A percentile compares a stretch with the other conserved stretches of the same genome.
phyloP scores from a whole-genome alignment of 2,888 invertebrate species.

The Cryptus armator region DNA sequence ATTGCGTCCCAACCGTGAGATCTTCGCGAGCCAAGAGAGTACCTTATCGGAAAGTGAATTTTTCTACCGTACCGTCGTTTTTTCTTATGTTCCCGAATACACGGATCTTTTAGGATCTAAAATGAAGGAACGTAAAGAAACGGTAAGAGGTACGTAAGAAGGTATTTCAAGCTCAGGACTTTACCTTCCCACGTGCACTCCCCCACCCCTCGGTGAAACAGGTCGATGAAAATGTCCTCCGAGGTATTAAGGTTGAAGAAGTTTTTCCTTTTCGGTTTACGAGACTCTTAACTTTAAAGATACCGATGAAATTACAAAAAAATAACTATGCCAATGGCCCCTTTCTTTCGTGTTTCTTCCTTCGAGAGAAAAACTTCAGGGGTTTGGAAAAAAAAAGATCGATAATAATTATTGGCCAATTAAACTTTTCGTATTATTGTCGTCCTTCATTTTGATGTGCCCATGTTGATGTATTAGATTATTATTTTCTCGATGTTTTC shows the following conservation, averaged over 20 bases:
- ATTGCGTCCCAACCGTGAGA: conserved; percentile 15
- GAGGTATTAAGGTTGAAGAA: conserved; percentile 27
- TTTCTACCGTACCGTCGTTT: conserved; percentile 28
- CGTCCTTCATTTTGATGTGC: no score
- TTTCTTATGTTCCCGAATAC: neutral
- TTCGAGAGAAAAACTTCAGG: no score
- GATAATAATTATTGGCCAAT: conserved; percentile 20
- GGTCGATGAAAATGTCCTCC: conserved; percentile 55
- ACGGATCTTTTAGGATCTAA: conserved; percentile 43
- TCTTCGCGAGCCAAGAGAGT: conserved; percentile 25
- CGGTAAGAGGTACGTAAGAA: conserved; percentile 1
- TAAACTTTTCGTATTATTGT: neutral
- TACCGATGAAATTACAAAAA: neutral
- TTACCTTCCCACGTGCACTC: neutral
- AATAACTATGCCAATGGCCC: neutral
- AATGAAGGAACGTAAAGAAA: conserved; percentile 23
- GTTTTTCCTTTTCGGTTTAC: conserved; percentile 29
- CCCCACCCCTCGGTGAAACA: neutral
- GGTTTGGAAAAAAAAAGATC: neutral
- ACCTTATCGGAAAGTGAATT: conserved; percentile 67
- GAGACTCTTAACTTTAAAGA: neutral
- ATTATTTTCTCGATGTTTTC: no score
- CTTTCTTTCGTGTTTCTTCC: no score
- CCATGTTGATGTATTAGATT: no score
- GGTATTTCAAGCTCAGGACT: conserved; percentile 43